Evolutionary conservation across 2,888 invertebrate species (phyloP), one percentile per base, ranked within the genome.

Genomic region (Athalia rosae): DNA sequence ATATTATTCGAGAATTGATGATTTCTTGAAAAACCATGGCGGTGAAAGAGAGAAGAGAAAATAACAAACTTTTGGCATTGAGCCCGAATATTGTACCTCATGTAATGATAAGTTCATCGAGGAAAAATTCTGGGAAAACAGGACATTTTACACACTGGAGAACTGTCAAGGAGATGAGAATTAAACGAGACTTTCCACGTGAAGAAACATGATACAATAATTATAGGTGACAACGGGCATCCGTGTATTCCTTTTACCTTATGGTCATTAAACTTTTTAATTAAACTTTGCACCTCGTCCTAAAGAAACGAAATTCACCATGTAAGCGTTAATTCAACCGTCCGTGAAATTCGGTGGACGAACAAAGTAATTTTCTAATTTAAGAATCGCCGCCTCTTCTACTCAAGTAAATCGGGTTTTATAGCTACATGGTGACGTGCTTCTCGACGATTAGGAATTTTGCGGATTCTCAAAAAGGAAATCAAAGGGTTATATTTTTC

Each of bases 191-290:
- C 13, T 5, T 67, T 67, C 28, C 50, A 50, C 15, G 9, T 67
- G 53, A 45, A 56, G 43, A 13, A 56, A 71, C 58, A 71, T 71
- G 7, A n/a, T 53, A 53, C 53, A 53, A 15, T 58, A 58, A 71
- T 58, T 13, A 71, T 58, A 58, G 71, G 43, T 58, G 13, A 43
- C 43, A 71, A 13, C 50, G 15, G 9, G 13, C 15, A 28, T 13
- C 56, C 9, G 9, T 15, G 66, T 28, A 48, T 3, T 50, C 9
- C 56, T 8, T 41, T 56, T 48, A 47, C n/a, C 50, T 7, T 13
- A 28, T 9, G 58, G 71, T 71, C 58, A 71, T 56, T 58, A 71
- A 71, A 56, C 71, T 56, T 71, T 71, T 71, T 71, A 56, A 71
- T 71, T 71, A 71, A 71, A 71, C n/a, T 58, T 71, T 45, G 13